Evolutionary conservation across 2,113 vertebrate genomes (phyloP), one percentile per base, ranked within the genome.

Genomic region (Vidua macroura): DNA sequence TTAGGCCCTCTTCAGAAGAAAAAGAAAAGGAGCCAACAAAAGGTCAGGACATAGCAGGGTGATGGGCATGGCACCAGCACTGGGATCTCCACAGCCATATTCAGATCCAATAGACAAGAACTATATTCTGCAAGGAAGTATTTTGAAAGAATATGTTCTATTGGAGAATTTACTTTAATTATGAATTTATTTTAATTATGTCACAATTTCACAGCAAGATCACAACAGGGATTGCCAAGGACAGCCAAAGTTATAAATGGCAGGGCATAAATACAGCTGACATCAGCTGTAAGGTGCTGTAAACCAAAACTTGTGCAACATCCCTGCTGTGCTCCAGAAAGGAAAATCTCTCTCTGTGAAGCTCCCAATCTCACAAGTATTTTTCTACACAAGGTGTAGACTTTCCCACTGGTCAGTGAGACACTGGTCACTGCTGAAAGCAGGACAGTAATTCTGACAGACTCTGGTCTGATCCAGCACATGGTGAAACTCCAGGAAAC

Each of bases 401-500:
- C 4, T 19, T 56, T 28, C 35, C 13, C 46, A 43, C 9, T 33
- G 63, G 31, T 46, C 72, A 5, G 0, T 0, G 1, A 66, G n/a
- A 52, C 39, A 17, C 1, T 27, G 56, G 62, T 22, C 17, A 49
- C 22, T 46, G 58, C 79, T 86, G n/a, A 39, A 74, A 31, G 55
- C 23, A 56, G 37, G 37, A 51, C 37, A 62, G 15, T 23, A 37
- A 31, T 63, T 53, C 20, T 48, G 72, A 37, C 10, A 66, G 25
- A 13, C 11, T 24, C 5, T 28, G 33, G 7, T 66, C 16, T 70
- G 51, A 88, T 21, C 21, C 63, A 69, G 23, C 6, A 24, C 0
- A 12, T 5, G 46, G 83, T n/a, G 43, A n/a, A 88, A 84, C 30
- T 39, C 37, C 23, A 35, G 9, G 6, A 33, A 63, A 6, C 30